Evolutionary conservation across 2,113 vertebrate genomes (phyloP).

Genomic region (Sylvilagus bachmani): DNA sequence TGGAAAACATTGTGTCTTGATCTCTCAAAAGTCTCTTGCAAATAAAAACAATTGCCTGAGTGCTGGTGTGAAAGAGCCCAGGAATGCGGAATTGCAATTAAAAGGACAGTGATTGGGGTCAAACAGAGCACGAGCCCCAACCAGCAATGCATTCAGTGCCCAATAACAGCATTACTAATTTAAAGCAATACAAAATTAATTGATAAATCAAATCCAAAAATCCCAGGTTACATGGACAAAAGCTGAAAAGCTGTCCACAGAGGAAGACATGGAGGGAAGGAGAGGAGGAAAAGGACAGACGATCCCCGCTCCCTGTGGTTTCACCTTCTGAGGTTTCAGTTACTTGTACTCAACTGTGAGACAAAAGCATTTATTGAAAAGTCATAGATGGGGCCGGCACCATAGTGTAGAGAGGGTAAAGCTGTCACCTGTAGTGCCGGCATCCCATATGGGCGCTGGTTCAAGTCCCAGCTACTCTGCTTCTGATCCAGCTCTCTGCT

Average conservation of each 20-base stretch:
- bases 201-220: neutral
- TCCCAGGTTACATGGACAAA: neutral
- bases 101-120: neutral
- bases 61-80: rapidly evolving
- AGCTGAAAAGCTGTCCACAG: neutral
- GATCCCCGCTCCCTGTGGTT: no score
- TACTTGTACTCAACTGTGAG: no score
- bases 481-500: no score
- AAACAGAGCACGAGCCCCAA: neutral
- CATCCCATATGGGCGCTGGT: no score
- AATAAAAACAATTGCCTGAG: neutral
- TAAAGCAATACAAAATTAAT: neutral
- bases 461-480: no score
- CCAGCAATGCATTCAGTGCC: neutral
- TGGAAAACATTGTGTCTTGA: neutral
- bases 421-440: no score
- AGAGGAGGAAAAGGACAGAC: neutral
- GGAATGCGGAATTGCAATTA: neutral
- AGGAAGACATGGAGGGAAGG: neutral
- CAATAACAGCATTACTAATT: neutral
- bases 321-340: no score
- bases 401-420: no score
- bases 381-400: no score
- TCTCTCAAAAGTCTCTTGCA: neutral
- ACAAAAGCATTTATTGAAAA: no score